Evolutionary conservation across 2,797 vertebrate genomes (phyloP).

Genomic region (Mus caroli): DNA sequence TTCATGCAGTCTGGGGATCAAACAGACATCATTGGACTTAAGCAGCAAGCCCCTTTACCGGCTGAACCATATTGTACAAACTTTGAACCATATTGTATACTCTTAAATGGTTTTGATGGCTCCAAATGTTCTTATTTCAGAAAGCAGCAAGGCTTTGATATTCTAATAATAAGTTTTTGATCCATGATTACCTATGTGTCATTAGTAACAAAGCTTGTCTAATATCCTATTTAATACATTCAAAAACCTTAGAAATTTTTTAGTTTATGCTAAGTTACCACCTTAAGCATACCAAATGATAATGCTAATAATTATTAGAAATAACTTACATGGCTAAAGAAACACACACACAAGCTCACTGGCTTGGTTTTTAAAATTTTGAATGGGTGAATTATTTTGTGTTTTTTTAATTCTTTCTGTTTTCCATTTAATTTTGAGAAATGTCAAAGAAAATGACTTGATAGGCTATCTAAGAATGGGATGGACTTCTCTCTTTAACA

Average conservation of each 20-base stretch:
- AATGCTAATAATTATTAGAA: not conserved
- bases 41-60: not conserved
- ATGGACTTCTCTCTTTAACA: not conserved
- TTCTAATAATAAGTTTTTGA: not conserved
- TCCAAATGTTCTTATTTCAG: not conserved
- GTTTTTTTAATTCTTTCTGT: not conserved
- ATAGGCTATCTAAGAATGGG: not conserved
- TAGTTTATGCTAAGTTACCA: not conserved
- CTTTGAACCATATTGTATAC: not conserved
- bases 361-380: not conserved
- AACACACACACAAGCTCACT: not conserved
- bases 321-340: not conserved
- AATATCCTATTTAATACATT: no score
- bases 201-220: not conserved
- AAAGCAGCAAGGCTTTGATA: not conserved
- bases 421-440: not conserved
- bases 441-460: not conserved
- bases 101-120: not conserved
- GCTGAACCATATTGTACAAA: no score
- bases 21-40: not conserved
- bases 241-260: not conserved
- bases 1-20: not conserved
- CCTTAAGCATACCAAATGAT: not conserved
- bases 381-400: not conserved
- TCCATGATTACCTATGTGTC: not conserved